A percentile compares a stretch with the other conserved stretches of the same genome.
phyloP scores from a whole-genome alignment of 2,113 vertebrate species.

The Psephotus haematonotus region DNA sequence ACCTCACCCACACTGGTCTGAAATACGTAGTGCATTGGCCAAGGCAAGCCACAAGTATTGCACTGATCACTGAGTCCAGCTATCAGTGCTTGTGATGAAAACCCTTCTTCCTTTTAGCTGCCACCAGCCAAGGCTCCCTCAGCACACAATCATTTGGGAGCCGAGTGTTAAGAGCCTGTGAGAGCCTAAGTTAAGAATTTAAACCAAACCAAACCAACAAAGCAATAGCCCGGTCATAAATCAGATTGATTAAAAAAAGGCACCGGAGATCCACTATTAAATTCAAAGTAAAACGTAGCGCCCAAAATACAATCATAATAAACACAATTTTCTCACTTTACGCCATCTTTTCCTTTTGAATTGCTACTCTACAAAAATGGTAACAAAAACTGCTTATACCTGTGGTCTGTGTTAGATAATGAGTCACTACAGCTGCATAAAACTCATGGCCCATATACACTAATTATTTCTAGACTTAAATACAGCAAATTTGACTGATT shows the following conservation, averaged over 20 bases:
- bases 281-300: neutral
- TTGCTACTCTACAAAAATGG: neutral
- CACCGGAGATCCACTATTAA: neutral
- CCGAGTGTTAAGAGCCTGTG: neutral
- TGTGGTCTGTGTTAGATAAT: neutral
- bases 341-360: neutral
- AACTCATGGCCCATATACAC: neutral
- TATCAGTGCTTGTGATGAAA: too few species aligned
- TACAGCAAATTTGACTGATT: neutral
- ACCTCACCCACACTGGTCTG: neutral
- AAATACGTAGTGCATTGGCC: neutral
- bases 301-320: neutral
- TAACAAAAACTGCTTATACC: neutral
- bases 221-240: neutral
- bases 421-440: neutral
- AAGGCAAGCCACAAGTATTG: neutral
- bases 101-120: neutral
- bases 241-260: neutral
- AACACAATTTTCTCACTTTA: neutral
- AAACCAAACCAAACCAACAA: neutral
- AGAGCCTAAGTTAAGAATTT: neutral
- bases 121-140: neutral
- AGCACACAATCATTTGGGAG: neutral
- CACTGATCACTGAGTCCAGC: fast-evolving
- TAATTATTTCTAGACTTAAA: neutral